Evolutionary conservation across 1,140 invertebrate genomes (phyloP).

Genomic region (Sarcophaga bullata): DNA sequence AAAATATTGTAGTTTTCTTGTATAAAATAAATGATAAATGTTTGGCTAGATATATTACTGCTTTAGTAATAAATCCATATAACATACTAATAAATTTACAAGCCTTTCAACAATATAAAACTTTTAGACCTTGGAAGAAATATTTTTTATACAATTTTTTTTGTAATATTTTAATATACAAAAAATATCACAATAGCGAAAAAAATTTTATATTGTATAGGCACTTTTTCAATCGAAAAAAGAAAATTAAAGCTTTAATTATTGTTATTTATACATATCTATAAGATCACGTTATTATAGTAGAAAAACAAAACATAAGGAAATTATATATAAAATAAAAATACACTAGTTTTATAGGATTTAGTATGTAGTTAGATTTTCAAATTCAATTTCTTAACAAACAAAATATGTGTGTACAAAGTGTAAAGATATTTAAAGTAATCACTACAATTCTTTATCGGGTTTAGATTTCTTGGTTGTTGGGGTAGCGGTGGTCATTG

Average conservation of each 20-base stretch:
- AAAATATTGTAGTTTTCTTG: too few relatives aligned
- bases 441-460: conserved; percentile 61
- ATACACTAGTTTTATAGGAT: neutral
- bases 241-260: neutral
- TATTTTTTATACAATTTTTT: neutral
- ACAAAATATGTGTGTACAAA: neutral
- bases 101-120: neutral
- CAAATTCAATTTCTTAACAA: neutral
- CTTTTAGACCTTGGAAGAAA: neutral
- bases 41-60: too few relatives aligned
- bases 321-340: neutral
- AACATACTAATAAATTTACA: neutral
- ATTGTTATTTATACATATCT: neutral
- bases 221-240: neutral
- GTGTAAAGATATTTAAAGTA: conserved; percentile 34
- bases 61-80: too few relatives aligned
- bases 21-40: too few relatives aligned
- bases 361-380: neutral
- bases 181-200: neutral
- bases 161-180: neutral
- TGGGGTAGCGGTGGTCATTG: neutral
- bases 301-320: neutral
- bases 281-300: neutral
- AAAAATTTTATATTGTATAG: neutral
- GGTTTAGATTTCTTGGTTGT: conserved; percentile 52